phyloP scores from a whole-genome alignment of 2,113 vertebrate species.

The Vanacampus margaritifer region DNA sequence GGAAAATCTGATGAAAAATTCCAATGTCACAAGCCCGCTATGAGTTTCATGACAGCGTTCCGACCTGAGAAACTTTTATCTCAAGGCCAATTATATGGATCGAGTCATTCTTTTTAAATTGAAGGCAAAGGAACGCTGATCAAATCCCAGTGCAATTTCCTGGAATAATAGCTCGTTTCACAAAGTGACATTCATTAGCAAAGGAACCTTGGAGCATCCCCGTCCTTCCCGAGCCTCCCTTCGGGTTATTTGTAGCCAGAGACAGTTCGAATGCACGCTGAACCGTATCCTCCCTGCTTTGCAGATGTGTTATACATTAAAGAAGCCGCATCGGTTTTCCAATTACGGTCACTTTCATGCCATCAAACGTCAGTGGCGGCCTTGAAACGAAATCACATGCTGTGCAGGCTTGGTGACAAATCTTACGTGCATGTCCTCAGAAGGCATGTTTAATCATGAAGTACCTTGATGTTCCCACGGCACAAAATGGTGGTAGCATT shows the following conservation, averaged over 20 bases:
- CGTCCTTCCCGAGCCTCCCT: not conserved
- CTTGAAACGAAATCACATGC: not conserved
- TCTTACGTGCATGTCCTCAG: not conserved
- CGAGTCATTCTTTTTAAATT: constrained; percentile 11
- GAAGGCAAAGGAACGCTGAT: not conserved
- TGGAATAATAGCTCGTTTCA: not conserved
- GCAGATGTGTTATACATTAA: not conserved
- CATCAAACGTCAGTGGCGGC: not conserved
- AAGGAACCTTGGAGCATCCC: not conserved
- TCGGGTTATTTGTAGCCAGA: not conserved
- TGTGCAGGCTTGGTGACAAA: not conserved
- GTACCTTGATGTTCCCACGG: not conserved
- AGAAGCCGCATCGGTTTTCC: not conserved
- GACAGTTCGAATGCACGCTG: not conserved
- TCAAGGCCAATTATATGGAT: constrained; percentile 39
- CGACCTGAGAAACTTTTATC: constrained; percentile 7
- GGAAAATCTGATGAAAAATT: not conserved
- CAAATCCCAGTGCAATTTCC: constrained; percentile 4
- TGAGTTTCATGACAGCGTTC: not conserved
- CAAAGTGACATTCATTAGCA: constrained; percentile 5
- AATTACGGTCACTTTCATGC: not conserved
- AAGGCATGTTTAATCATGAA: not conserved
- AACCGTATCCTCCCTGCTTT: not conserved
- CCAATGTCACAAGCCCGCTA: not conserved
- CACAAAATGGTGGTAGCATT: not conserved